phyloP scores from a whole-genome alignment of 2,113 vertebrate species.

The Desmodus rotundus region DNA sequence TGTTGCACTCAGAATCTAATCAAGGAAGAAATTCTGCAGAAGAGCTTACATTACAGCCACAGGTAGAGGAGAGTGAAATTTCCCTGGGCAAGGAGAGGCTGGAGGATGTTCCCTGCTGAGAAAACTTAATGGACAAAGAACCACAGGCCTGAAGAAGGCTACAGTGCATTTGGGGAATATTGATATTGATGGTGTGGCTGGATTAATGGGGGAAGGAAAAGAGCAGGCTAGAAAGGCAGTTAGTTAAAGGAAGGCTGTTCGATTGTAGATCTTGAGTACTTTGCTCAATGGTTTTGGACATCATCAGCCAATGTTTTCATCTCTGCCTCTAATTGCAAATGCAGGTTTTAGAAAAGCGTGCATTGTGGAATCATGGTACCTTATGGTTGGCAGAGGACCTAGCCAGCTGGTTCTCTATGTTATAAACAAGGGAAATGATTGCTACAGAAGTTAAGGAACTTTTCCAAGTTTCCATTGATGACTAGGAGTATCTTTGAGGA shows the following conservation, averaged over 20 bases:
- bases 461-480: background rate
- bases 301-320: background rate
- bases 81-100: background rate
- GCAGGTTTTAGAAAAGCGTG: background rate
- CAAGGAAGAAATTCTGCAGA: background rate
- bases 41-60: background rate
- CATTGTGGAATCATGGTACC: background rate
- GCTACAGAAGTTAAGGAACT: background rate
- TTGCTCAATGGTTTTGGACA: background rate
- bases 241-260: background rate
- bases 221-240: background rate
- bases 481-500: background rate
- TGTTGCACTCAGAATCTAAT: background rate
- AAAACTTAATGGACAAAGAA: background rate
- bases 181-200: background rate
- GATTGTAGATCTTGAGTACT: background rate
- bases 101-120: background rate
- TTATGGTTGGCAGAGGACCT: background rate
- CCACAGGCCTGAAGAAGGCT: background rate
- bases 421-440: background rate
- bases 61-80: background rate
- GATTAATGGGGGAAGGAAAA: background rate
- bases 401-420: background rate
- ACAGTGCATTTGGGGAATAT: background rate
- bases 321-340: background rate